These are phyloP conservation scores for Phoebastria nigripes DNA, from an alignment of 2,797 vertebrate genomes.

Conservation along the genomic window DNA sequence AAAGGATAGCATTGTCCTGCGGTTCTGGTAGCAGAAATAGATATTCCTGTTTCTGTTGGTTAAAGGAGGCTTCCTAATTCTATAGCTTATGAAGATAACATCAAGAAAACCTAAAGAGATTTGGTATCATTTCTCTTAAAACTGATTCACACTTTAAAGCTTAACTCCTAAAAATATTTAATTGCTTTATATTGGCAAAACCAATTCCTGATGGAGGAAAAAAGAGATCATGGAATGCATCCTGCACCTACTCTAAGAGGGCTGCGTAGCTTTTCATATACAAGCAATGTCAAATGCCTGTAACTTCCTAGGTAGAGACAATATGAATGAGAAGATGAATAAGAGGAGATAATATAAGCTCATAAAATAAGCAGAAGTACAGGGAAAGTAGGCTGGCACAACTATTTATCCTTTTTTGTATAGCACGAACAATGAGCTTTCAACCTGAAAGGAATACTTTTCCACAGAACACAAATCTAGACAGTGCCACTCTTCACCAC, in stretches of 20 bases:
- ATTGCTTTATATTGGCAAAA: background rate
- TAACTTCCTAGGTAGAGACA: background rate
- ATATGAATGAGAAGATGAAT: background rate
- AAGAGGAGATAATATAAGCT: background rate
- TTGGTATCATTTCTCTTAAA: background rate
- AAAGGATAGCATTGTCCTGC: background rate
- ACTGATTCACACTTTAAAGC: background rate
- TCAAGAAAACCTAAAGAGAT: background rate
- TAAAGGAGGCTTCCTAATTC: background rate
- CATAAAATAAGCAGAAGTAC: background rate
- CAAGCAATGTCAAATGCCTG: background rate
- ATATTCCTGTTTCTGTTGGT: background rate
- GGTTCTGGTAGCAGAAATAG: background rate
- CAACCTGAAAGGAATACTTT: background rate
- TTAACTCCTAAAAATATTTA: background rate
- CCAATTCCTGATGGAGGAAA: background rate
- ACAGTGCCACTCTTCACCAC: background rate
- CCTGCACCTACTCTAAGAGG: background rate
- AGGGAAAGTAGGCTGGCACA: background rate
- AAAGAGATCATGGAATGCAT: background rate
- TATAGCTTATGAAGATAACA: background rate
- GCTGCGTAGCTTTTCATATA: background rate
- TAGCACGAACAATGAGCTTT: background rate
- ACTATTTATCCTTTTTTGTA: background rate
- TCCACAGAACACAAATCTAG: background rate